Percentiles rank a stretch among this genome's conserved stretches.
phyloP scores from a whole-genome alignment of 2,888 invertebrate genomes.

The Eudemis profundana region DNA sequence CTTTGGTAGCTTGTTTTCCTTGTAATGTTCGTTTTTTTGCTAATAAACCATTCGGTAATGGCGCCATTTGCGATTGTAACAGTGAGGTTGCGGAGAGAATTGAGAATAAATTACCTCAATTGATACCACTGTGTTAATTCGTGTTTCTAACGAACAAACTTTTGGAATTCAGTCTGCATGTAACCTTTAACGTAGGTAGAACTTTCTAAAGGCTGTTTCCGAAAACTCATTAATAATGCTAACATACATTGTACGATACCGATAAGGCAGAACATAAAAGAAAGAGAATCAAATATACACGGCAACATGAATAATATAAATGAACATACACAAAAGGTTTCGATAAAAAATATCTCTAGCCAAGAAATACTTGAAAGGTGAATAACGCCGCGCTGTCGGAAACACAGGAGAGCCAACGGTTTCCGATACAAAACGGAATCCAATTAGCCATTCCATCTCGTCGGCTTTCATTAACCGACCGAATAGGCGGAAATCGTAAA shows the following conservation, averaged over 20 bases:
- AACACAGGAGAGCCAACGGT: conserved; percentile 62
- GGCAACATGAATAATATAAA: conserved; percentile 22
- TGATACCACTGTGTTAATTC: not conserved
- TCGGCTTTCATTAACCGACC: conserved; percentile 70
- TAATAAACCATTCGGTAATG: conserved; percentile 70
- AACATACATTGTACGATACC: conserved; percentile 11
- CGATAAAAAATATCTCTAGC: conserved; percentile 50
- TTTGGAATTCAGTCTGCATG: not conserved
- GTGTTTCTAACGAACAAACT: conserved; percentile 11
- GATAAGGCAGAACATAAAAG: conserved; percentile 3
- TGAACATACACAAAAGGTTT: conserved; percentile 15
- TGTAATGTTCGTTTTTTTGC: conserved; percentile 66
- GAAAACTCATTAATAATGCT: conserved; percentile 25
- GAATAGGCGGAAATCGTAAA: conserved; percentile 66
- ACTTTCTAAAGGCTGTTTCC: conserved; percentile 15
- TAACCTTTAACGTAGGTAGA: conserved; percentile 4
- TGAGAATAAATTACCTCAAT: conserved; percentile 42
- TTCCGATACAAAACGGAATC: conserved; percentile 77
- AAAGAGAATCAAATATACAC: conserved; percentile 27
- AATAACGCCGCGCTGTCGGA: conserved; percentile 60
- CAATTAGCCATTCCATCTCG: conserved; percentile 77
- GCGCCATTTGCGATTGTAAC: conserved; percentile 67
- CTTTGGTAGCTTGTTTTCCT: conserved; percentile 76
- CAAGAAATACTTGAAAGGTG: conserved; percentile 63
- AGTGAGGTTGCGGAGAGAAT: conserved; percentile 53